Conservation (phyloP, 2,113 vertebrate genomes). For the Chroicocephalus ridibundus region DNA sequence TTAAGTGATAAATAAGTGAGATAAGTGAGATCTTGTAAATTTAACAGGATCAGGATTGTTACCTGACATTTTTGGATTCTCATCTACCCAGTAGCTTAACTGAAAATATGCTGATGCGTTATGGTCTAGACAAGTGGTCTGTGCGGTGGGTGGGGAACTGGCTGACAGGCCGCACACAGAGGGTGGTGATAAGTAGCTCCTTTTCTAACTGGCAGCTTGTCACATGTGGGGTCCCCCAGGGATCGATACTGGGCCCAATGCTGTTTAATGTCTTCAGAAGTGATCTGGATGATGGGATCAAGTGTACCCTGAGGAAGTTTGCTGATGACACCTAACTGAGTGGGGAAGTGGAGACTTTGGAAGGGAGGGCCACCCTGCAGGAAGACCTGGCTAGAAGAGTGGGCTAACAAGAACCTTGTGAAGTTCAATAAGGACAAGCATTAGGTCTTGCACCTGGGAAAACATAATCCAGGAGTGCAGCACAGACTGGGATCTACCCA, state of each 20-base stretch:
- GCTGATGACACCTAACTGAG: background rate
- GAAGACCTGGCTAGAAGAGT: background rate
- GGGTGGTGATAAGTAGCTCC: background rate
- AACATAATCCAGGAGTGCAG: background rate
- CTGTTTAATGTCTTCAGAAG: background rate
- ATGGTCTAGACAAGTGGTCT: background rate
- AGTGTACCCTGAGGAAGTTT: background rate
- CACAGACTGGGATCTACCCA: background rate
- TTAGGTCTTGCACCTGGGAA: background rate
- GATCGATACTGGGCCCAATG: background rate
- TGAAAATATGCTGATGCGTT: background rate
- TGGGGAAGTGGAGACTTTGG: background rate
- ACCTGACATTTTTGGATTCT: background rate
- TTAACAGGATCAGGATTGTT: background rate
- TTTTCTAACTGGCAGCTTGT: background rate
- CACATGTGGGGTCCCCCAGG: background rate
- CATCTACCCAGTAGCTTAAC: background rate
- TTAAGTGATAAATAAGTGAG: background rate
- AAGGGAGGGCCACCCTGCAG: background rate
- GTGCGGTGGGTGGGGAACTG: background rate
- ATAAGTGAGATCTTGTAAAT: background rate
- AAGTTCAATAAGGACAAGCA: background rate
- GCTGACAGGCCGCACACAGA: background rate
- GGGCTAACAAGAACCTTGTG: background rate
- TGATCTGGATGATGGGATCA: background rate